phyloP scores from a whole-genome alignment of 1,140 invertebrate genomes.

The Physella acuta region DNA sequence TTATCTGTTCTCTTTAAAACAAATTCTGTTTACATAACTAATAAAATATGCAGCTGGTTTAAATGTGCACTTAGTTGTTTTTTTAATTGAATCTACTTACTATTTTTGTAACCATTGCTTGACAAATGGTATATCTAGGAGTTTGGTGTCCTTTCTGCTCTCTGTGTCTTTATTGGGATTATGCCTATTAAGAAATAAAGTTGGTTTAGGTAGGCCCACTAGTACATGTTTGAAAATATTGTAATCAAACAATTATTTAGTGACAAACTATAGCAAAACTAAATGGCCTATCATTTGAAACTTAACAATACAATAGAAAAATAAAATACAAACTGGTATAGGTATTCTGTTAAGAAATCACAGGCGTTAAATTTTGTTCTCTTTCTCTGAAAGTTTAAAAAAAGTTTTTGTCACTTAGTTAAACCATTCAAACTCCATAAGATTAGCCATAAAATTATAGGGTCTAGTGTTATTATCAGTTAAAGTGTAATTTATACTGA shows the following conservation, averaged over 20 bases:
- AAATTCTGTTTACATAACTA: not conserved
- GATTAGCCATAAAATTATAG: not conserved
- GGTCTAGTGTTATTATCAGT: not conserved
- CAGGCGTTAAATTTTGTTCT: conserved; percentile 26
- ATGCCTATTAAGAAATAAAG: conserved; percentile 31
- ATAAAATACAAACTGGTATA: conserved; percentile 14
- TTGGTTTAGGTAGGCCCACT: not conserved
- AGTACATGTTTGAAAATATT: not conserved
- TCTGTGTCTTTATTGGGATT: conserved; percentile 43
- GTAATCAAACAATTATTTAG: not conserved
- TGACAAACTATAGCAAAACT: not conserved
- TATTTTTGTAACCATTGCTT: conserved; percentile 56
- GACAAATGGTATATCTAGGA: conserved; percentile 59
- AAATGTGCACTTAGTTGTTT: not conserved
- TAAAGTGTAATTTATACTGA: not conserved
- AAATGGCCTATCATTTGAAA: not conserved
- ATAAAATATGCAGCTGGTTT: not conserved
- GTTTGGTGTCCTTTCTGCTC: conserved; percentile 37
- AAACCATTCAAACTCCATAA: too few relatives aligned
- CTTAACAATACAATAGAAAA: not conserved
- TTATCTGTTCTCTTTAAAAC: not conserved
- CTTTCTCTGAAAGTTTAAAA: conserved; percentile 12
- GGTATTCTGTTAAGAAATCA: conserved; percentile 23
- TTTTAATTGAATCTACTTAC: conserved; percentile 37
- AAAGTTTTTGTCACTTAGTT: too few relatives aligned